A percentile compares a stretch with the other conserved stretches of the same genome.
Evolutionary conservation across 2,113 vertebrate genomes (phyloP).

Genomic region (Hepsetus odoe): DNA sequence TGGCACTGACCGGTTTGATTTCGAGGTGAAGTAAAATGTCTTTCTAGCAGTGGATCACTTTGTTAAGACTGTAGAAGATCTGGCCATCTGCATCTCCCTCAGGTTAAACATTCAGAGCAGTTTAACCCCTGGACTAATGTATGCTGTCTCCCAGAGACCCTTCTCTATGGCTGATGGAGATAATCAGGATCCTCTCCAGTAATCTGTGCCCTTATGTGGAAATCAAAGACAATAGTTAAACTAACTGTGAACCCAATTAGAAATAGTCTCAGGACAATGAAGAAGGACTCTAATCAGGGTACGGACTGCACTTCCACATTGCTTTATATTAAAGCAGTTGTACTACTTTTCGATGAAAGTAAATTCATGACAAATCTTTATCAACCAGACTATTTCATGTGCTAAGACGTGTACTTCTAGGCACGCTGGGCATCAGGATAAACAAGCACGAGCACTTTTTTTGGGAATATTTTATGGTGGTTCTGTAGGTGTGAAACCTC

Average conservation of each 20-base stretch:
- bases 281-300: conserved; percentile 22
- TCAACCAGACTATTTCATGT: neutral
- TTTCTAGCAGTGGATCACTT: conserved; percentile 65
- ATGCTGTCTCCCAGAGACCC: neutral
- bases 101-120: conserved; percentile 67
- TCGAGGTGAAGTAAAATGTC: too few species aligned
- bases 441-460: too few species aligned
- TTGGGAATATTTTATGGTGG: too few species aligned
- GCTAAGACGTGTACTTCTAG: neutral
- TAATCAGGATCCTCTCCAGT: conserved; percentile 17
- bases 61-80: conserved; percentile 72
- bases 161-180: neutral
- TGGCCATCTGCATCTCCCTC: conserved; percentile 78
- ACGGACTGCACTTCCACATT: conserved; percentile 65
- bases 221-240: conserved; percentile 36
- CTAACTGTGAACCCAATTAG: conserved; percentile 34
- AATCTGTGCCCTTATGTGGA: conserved; percentile 23
- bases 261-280: conserved; percentile 3
- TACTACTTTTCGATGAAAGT: neutral
- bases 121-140: neutral
- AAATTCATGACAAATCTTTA: neutral
- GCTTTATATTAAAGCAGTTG: conserved; percentile 40
- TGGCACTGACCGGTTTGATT: too few species aligned
- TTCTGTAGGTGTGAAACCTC: too few species aligned
- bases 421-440: too few species aligned